A percentile compares a stretch with the other conserved stretches of the same genome.
Conservation (phyloP, 2,113 vertebrate genomes). For the Rattus rattus region DNA sequence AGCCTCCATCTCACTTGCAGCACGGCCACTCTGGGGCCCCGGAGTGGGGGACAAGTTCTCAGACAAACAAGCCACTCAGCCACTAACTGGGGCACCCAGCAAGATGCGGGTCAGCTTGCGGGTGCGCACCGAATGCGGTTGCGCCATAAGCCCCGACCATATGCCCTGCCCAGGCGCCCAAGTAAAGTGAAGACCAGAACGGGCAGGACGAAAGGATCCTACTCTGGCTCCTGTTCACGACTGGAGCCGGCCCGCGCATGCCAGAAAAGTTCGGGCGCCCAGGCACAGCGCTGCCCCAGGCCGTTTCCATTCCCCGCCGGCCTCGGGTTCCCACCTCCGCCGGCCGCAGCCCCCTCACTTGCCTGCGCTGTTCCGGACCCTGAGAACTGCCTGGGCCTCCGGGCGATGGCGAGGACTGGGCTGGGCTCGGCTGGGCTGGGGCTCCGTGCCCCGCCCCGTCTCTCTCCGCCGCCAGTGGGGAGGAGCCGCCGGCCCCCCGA, state of each 20-base stretch:
- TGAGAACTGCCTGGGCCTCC: background rate
- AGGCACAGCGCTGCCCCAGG: background rate
- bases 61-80: background rate
- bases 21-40: background rate
- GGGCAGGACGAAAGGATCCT: background rate
- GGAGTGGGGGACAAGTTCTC: constrained; percentile 6
- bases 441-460: constrained; percentile 59
- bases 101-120: background rate
- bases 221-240: background rate
- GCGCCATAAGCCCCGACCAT: background rate
- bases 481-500: background rate
- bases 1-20: background rate
- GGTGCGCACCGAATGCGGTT: background rate
- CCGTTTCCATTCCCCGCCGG: background rate
- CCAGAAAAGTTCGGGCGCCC: constrained; percentile 51
- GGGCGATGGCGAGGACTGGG: background rate
- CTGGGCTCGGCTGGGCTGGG: background rate
- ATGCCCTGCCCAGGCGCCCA: background rate
- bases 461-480: constrained; percentile 27
- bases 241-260: background rate
- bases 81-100: background rate
- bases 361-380: constrained; percentile 39
- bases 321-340: background rate
- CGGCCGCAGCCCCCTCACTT: constrained; percentile 11
- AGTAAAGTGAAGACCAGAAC: background rate